These are phyloP conservation scores for Chelon auratus DNA, from an alignment of 2,797 vertebrate species.

Conservation along the genomic window DNA sequence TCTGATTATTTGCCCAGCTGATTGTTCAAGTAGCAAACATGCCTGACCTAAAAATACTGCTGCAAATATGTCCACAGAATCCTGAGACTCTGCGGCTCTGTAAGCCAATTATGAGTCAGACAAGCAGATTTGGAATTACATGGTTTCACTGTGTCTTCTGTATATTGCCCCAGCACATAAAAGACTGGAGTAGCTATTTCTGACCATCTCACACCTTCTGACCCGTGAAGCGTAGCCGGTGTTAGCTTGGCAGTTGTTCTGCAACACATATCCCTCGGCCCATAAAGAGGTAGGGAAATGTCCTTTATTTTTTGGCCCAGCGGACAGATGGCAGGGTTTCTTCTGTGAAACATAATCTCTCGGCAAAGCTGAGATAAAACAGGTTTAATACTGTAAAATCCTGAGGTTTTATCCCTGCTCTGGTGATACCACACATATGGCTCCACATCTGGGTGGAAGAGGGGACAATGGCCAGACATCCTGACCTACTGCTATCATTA, in stretches of 20 bases:
- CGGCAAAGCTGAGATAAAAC: conserved; percentile 91
- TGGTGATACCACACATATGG: conserved; percentile 84
- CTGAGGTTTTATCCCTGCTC: conserved; percentile 86
- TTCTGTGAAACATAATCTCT: conserved; percentile 88
- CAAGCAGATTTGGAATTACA: conserved; percentile 8
- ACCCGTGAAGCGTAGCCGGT: conserved; percentile 40
- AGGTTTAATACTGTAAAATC: conserved; percentile 87
- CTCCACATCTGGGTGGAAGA: conserved; percentile 80
- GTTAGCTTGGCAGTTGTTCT: conserved; percentile 44
- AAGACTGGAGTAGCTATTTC: conserved; percentile 34
- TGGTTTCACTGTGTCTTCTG: conserved; percentile 6
- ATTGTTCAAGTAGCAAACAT: background rate
- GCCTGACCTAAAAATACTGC: background rate
- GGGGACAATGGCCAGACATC: conserved; percentile 37
- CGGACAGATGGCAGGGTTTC: conserved; percentile 89
- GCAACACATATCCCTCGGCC: conserved; percentile 38
- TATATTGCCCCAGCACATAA: conserved; percentile 26
- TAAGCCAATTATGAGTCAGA: conserved; percentile 20
- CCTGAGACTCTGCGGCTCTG: conserved; percentile 2
- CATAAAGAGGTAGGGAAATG: conserved; percentile 63
- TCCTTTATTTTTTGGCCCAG: conserved; percentile 64
- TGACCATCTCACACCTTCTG: conserved; percentile 38
- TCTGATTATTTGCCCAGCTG: background rate
- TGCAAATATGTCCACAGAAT: conserved; percentile 1
- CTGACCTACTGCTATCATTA: conserved; percentile 14